Evolutionary conservation across 2,113 vertebrate genomes (phyloP), one percentile per base, ranked within the genome.

Genomic region (Pontoporia blainvillei): DNA sequence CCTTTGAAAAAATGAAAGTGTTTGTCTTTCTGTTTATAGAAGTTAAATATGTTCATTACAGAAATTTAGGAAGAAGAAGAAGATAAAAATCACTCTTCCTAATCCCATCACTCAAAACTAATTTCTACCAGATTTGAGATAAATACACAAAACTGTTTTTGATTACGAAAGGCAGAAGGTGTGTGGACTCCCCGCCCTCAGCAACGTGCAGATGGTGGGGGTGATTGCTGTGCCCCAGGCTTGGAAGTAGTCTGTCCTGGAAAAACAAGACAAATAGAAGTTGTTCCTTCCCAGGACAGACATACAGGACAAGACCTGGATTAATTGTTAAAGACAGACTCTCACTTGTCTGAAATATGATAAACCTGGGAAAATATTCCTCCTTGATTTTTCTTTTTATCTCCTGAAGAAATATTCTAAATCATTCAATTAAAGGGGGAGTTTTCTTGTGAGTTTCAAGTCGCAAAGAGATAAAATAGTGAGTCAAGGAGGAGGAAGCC

Each of bases 121-220:
- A 41, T 44, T 31, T 12, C 25, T 25, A 3, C n/a, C 64, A 61
- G 21, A 59, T 9, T 14, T 17, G 34, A 83, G 49, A 88, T 52
- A 96, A 67, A 72, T 5, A 25, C 27, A 34, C 3, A 46, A 39
- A 72, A 8, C 2, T 6, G 21, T 59, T n/a, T 49, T 36, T 23
- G 36, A 5, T 81, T 36, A 36, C 21, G 27, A 57, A 54, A 62
- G 36, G 5, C 5, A 72, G 41, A 46, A 20, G 21, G 14, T 5
- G 29, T 29, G 34, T 41, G 41, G 31, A 34, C 10, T 1, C 34
- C 5, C 17, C 1, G 5, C 0, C 0, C 8, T 2, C 25, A 34
- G 4, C 15, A 1, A 13, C 0, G 4, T 57, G 3, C 9, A 25
- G 62, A 25, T 20, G 9, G 21, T 52, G 9, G 27, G 18, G n/a